phyloP scores from a whole-genome alignment of 1,140 invertebrate genomes.

The Eulimnadia texana region DNA sequence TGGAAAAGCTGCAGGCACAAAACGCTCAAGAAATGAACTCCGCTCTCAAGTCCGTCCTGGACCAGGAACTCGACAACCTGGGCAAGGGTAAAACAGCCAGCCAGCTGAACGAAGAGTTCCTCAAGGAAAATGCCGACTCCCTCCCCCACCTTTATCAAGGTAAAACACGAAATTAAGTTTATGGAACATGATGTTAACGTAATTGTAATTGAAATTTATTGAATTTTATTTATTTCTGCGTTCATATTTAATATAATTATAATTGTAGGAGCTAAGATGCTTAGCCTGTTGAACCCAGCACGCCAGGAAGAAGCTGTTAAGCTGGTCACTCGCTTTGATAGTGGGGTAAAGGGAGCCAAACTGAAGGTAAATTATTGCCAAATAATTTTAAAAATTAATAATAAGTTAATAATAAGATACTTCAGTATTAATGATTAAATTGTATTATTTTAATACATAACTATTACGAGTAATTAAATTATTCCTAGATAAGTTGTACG shows the following conservation, averaged over 20 bases:
- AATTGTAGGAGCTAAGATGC: slow-evolving; percentile 41
- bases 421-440: too few species aligned
- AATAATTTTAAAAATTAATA: too few species aligned
- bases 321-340: slow-evolving; percentile 42
- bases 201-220: neutral
- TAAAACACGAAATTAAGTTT: slow-evolving; percentile 19
- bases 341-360: slow-evolving; percentile 25
- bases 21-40: slow-evolving; percentile 27
- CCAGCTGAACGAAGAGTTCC: slow-evolving; percentile 53
- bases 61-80: slow-evolving; percentile 50
- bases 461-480: too few species aligned
- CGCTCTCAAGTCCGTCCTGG: slow-evolving; percentile 53
- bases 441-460: too few species aligned
- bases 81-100: slow-evolving; percentile 42
- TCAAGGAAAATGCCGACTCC: slow-evolving; percentile 42
- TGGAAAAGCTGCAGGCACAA: slow-evolving; percentile 32
- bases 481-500: too few species aligned
- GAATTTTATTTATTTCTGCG: slow-evolving; percentile 13
- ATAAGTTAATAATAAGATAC: too few species aligned
- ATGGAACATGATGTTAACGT: slow-evolving; percentile 18
- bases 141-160: slow-evolving; percentile 55
- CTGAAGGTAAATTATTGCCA: too few species aligned
- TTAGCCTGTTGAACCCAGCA: slow-evolving; percentile 46
- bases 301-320: slow-evolving; percentile 43
- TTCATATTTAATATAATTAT: slow-evolving; percentile 19